Percentiles rank a stretch among this genome's conserved stretches.
Conservation (phyloP, 2,888 invertebrate species). For the Gymnoscelis rufifasciata region DNA sequence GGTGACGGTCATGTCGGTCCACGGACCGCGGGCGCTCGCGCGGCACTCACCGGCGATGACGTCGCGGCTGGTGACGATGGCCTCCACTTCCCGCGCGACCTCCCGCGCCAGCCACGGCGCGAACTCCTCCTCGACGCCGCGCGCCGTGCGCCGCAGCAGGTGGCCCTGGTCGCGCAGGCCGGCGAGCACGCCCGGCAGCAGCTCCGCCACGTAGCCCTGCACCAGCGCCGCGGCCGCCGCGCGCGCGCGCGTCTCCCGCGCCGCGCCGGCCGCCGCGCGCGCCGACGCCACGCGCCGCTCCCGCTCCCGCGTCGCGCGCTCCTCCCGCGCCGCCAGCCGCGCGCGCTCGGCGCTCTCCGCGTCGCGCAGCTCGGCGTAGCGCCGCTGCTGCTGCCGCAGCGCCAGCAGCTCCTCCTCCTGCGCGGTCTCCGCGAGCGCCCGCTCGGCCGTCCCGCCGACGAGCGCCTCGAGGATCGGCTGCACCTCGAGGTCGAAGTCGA, state of each 20-base stretch:
- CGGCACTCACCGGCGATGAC: conserved; percentile 83
- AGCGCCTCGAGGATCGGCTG: conserved; percentile 93
- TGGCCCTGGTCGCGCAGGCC: conserved; percentile 87
- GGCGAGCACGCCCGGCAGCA: conserved; percentile 90
- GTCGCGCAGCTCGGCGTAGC: conserved; percentile 82
- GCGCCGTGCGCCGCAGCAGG: conserved; percentile 80
- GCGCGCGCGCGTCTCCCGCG: conserved; percentile 88
- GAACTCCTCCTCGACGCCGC: conserved; percentile 86
- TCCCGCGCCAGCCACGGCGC: conserved; percentile 92
- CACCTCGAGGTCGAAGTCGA: conserved; percentile 95
- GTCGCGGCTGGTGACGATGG: conserved; percentile 88
- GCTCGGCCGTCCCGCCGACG: conserved; percentile 93
- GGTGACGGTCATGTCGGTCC: no score
- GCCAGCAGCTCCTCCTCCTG: conserved; percentile 95
- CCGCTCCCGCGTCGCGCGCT: conserved; percentile 83
- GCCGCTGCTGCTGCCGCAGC: conserved; percentile 87
- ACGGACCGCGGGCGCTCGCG: background rate
- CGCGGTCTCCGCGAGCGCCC: conserved; percentile 92
- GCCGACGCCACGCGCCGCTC: conserved; percentile 86
- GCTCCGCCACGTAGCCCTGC: conserved; percentile 91
- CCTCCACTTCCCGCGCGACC: conserved; percentile 89
- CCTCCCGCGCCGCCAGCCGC: conserved; percentile 88
- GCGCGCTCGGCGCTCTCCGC: conserved; percentile 90
- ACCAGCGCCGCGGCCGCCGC: conserved; percentile 90
- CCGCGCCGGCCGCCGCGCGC: conserved; percentile 80